These are phyloP conservation scores for Aphidoletes aphidimyza DNA, from an alignment of 2,888 invertebrate genomes.

Conservation along the genomic window DNA sequence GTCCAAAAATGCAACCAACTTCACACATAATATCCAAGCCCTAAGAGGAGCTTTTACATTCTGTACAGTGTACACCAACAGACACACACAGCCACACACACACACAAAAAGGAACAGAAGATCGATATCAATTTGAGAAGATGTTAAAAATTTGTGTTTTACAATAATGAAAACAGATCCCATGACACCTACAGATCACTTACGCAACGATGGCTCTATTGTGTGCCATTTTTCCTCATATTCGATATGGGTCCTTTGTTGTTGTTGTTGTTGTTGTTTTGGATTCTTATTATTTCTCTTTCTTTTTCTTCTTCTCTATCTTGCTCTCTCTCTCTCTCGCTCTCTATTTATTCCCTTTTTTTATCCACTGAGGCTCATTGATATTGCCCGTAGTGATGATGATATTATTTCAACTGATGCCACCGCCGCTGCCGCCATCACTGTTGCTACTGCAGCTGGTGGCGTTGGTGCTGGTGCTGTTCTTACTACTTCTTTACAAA, in stretches of 20 bases:
- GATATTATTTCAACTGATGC: background rate
- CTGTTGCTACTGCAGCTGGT: background rate
- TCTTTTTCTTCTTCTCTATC: background rate
- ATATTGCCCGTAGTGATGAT: slow-evolving; percentile 8
- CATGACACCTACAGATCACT: slow-evolving; percentile 55
- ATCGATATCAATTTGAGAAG: slow-evolving; percentile 30
- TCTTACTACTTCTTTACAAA: slow-evolving; percentile 12
- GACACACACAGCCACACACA: background rate
- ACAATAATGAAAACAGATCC: slow-evolving; percentile 36
- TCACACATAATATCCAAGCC: too few relatives aligned
- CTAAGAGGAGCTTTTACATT: too few relatives aligned
- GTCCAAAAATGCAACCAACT: too few relatives aligned
- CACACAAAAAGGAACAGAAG: background rate
- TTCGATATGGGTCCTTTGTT: background rate
- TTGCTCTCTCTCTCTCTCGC: background rate
- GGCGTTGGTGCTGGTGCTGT: background rate
- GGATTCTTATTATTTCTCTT: background rate
- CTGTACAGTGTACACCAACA: background rate
- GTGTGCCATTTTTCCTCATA: slow-evolving; percentile 54
- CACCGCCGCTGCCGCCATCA: background rate
- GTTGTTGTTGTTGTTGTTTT: background rate
- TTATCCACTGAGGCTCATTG: too few relatives aligned
- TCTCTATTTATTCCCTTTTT: background rate
- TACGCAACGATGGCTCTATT: slow-evolving; percentile 56
- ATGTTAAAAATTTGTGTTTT: slow-evolving; percentile 48